Evolutionary conservation across 1,140 invertebrate genomes (phyloP).

Genomic region (Babylonia areolata): DNA sequence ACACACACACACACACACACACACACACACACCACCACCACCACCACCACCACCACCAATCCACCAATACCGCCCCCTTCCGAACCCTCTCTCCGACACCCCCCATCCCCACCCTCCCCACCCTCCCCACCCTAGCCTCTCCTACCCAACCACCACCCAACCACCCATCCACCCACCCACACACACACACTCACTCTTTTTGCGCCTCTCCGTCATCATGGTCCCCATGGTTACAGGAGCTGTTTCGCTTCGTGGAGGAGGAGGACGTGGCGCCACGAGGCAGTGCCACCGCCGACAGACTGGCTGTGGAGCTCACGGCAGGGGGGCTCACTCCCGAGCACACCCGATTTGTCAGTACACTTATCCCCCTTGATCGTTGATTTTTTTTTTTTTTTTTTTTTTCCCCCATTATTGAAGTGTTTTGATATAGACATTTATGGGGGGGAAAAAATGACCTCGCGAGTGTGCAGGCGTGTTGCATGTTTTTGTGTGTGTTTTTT

Average conservation of each 20-base stretch:
- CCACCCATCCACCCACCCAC: constrained; percentile 3
- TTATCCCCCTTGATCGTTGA: too few species aligned
- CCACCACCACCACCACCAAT: too few species aligned
- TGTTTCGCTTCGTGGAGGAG: constrained; percentile 70
- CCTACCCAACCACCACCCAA: not conserved
- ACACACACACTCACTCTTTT: constrained; percentile 14
- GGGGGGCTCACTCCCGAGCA: constrained; percentile 73
- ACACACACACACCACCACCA: too few species aligned
- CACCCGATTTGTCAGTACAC: constrained; percentile 69
- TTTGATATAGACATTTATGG: too few species aligned
- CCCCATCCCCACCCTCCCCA: too few species aligned
- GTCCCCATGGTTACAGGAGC: constrained; percentile 56
- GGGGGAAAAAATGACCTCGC: too few species aligned
- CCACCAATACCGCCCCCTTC: too few species aligned
- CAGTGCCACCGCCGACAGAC: constrained; percentile 58
- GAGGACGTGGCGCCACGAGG: constrained; percentile 60
- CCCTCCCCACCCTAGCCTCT: too few species aligned
- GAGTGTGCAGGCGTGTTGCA: too few species aligned
- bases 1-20: too few species aligned
- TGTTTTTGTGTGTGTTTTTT: too few species aligned
- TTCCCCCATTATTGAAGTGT: not conserved
- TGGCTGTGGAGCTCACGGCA: constrained; percentile 73
- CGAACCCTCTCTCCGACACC: too few species aligned
- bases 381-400: not conserved
- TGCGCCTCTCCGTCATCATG: not conserved